Percentiles rank a stretch among this genome's conserved stretches.
Conservation (phyloP, 2,797 vertebrate species). For the Rousettus madagascariensis region DNA sequence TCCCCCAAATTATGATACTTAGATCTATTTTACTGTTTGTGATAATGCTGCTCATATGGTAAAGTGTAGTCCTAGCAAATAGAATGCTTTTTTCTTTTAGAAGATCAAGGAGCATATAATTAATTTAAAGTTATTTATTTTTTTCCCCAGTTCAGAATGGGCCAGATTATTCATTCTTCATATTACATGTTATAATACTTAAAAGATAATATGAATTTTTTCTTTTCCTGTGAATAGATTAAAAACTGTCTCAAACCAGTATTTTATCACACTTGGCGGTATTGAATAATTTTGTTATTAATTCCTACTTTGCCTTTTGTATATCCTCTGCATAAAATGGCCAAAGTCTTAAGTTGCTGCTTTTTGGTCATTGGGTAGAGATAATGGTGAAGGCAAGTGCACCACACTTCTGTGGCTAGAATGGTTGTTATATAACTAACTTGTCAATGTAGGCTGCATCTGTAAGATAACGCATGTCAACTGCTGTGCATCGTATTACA, state of each 20-base stretch:
- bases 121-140: conserved; percentile 13
- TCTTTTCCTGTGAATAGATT: conserved; percentile 8
- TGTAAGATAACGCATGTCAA: conserved; percentile 82
- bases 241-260: conserved; percentile 55
- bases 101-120: not conserved
- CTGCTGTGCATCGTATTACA: conserved; percentile 80
- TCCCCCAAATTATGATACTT: not conserved
- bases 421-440: conserved; percentile 83
- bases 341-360: conserved; percentile 49
- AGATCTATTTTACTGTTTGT: not conserved
- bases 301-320: conserved; percentile 49
- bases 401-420: conserved; percentile 83
- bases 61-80: not conserved
- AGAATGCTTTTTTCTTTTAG: not conserved
- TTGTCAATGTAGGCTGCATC: conserved; percentile 84
- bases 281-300: conserved; percentile 54
- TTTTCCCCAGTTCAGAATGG: conserved; percentile 33
- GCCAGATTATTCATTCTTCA: conserved; percentile 25
- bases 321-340: conserved; percentile 53
- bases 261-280: conserved; percentile 55
- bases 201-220: not conserved
- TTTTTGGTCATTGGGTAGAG: conserved; percentile 51
- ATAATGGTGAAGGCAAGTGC: conserved; percentile 78
- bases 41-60: not conserved
- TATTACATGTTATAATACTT: not conserved